Conservation (phyloP, 2,888 invertebrate genomes). For the Entomobrya multifasciata region DNA sequence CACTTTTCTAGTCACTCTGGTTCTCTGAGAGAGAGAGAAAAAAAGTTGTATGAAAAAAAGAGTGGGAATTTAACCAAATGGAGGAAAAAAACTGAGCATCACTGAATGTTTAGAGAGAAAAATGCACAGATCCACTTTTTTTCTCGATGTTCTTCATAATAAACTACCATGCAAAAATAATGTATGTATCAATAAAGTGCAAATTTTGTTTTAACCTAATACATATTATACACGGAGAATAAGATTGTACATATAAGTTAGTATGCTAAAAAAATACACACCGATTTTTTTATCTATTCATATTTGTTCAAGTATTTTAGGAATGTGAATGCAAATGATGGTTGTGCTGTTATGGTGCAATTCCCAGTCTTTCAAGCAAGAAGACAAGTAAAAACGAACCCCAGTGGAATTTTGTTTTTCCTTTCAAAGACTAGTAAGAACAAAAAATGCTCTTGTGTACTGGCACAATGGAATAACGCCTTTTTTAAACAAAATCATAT, state of each 20-base stretch:
- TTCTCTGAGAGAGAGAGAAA: background rate
- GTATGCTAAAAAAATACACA: too few species aligned
- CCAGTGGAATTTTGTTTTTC: conserved; percentile 52
- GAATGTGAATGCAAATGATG: conserved; percentile 48
- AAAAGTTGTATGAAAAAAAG: conserved; percentile 13
- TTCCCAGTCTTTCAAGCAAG: conserved; percentile 52
- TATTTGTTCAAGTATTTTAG: conserved; percentile 15
- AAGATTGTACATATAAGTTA: too few species aligned
- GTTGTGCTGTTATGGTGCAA: conserved; percentile 46
- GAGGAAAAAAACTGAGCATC: too few species aligned
- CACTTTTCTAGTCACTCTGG: conserved; percentile 2
- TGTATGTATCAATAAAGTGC: too few species aligned
- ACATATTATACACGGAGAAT: too few species aligned
- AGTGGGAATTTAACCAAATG: conserved; percentile 66
- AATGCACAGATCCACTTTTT: too few species aligned
- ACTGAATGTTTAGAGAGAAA: too few species aligned
- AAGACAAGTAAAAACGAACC: conserved; percentile 46
- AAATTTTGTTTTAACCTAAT: too few species aligned
- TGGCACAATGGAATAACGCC: background rate
- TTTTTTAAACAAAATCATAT: conserved; percentile 36
- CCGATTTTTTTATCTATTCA: conserved; percentile 4
- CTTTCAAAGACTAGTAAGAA: conserved; percentile 43
- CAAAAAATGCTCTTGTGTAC: background rate
- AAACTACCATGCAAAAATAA: too few species aligned
- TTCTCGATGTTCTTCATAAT: too few species aligned